Evolutionary conservation across 2,113 vertebrate genomes (phyloP).

Genomic region (Alces alces): DNA sequence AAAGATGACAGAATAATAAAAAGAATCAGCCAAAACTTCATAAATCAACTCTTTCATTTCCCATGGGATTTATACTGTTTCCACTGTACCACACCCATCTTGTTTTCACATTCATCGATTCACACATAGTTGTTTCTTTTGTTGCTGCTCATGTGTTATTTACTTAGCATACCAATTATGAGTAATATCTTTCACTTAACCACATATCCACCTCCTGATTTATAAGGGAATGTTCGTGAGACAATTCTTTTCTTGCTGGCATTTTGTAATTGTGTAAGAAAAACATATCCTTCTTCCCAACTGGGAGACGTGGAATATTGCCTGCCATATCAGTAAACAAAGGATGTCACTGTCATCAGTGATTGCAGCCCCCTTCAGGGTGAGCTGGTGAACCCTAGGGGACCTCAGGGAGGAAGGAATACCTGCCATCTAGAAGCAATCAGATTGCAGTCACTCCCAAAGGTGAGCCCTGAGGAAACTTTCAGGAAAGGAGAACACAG

Average conservation of each 20-base stretch:
- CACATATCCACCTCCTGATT: not conserved
- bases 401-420: not conserved
- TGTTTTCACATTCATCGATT: not conserved
- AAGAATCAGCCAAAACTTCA: not conserved
- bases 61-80: not conserved
- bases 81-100: not conserved
- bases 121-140: not conserved
- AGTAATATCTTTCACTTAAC: not conserved
- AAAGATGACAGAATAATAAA: constrained; percentile 20
- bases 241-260: not conserved
- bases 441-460: not conserved
- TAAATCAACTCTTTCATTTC: not conserved
- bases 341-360: not conserved
- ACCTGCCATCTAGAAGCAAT: not conserved
- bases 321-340: not conserved
- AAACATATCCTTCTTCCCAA: not conserved
- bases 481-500: not conserved
- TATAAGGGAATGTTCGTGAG: not conserved
- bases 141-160: not conserved
- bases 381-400: not conserved
- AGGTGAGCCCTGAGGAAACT: not conserved
- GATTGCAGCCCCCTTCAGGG: not conserved
- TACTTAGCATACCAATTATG: not conserved
- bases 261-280: not conserved
- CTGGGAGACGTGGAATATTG: not conserved